Conservation (phyloP, 2,797 vertebrate genomes). For the Sarcophilus harrisii region DNA sequence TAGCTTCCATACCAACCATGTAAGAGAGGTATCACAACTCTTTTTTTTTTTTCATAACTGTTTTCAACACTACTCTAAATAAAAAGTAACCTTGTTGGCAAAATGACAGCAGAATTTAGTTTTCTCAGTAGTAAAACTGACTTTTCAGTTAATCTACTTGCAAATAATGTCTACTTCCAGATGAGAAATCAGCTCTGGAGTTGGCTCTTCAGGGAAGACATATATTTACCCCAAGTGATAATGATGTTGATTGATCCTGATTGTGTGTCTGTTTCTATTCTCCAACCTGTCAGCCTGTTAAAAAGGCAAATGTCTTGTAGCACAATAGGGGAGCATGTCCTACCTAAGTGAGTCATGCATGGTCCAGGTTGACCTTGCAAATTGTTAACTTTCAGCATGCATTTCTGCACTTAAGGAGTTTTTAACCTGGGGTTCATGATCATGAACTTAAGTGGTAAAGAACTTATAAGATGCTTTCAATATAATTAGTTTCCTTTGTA, state of each 20-base stretch:
- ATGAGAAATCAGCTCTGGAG: not conserved
- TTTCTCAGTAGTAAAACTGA: not conserved
- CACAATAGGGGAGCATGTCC: not conserved
- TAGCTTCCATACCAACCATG: not conserved
- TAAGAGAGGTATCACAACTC: not conserved
- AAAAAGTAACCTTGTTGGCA: constrained; percentile 12
- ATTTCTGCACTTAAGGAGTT: not conserved
- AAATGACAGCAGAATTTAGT: not conserved
- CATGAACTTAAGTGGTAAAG: not conserved
- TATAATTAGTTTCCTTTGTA: not conserved
- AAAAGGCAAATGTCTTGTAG: not conserved
- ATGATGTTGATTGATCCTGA: not conserved
- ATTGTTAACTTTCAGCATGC: not conserved
- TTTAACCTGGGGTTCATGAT: not conserved
- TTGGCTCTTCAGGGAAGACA: not conserved
- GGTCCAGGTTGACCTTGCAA: not conserved
- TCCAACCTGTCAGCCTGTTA: not conserved
- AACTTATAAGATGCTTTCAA: not conserved
- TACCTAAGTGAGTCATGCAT: not conserved
- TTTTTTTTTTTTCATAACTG: not conserved
- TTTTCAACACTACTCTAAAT: not conserved
- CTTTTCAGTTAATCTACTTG: not conserved
- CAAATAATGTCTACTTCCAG: not conserved
- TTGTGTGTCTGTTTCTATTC: not conserved
- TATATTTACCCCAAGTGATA: not conserved